Percentiles rank a stretch among this genome's conserved stretches.
These are phyloP conservation scores for Botia almorhae DNA, from an alignment of 2,797 vertebrate genomes.

Conservation along the genomic window DNA sequence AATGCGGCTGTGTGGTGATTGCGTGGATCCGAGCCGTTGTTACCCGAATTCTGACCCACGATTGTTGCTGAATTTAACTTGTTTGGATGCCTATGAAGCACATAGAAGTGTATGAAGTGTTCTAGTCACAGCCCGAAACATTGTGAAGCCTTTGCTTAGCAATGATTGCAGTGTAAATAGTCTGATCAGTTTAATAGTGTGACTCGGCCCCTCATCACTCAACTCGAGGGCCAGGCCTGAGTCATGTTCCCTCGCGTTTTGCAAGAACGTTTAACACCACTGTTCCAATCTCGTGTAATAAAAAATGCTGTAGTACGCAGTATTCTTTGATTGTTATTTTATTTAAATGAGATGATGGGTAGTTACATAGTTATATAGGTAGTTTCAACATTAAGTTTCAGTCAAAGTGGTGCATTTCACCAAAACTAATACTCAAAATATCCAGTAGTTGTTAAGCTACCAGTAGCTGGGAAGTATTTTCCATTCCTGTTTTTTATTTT, in stretches of 20 bases:
- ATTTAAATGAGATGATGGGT: too few relatives aligned
- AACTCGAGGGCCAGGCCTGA: not conserved
- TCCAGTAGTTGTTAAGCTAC: too few relatives aligned
- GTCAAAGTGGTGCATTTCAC: too few relatives aligned
- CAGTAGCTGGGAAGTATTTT: too few relatives aligned
- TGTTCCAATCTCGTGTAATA: not conserved
- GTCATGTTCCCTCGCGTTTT: not conserved
- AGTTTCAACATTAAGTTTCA: too few relatives aligned
- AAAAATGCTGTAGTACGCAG: not conserved
- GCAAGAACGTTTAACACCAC: not conserved
- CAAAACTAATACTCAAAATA: too few relatives aligned
- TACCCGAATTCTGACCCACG: not conserved
- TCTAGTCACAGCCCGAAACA: not conserved
- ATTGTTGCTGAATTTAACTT: not conserved
- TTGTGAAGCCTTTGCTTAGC: not conserved
- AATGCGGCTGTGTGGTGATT: not conserved
- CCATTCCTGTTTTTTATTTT: not conserved
- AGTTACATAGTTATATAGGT: too few relatives aligned
- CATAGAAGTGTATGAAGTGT: not conserved
- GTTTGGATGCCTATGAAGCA: not conserved
- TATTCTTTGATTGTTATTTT: not conserved
- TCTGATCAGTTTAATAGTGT: constrained; percentile 8
- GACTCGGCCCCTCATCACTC: not conserved
- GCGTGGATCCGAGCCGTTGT: not conserved
- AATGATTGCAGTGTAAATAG: constrained; percentile 15